Percentiles rank a stretch among this genome's conserved stretches.
Conservation (phyloP, 1,140 invertebrate species). For the Euborellia annulipes region DNA sequence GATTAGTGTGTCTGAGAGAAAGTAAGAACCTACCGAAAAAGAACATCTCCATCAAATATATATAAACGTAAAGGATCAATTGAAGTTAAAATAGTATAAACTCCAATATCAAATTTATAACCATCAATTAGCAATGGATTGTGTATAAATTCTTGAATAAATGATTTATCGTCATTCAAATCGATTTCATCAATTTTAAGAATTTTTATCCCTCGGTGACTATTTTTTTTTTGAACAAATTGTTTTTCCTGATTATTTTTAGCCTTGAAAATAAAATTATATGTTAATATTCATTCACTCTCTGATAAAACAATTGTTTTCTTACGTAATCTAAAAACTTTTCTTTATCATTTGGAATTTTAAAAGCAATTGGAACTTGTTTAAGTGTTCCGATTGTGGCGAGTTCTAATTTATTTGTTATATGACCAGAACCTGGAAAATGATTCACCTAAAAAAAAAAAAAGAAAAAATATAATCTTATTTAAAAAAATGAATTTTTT, state of each 20-base stretch:
- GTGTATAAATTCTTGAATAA: conserved; percentile 79
- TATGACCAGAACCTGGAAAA: conserved; percentile 85
- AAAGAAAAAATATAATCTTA: conserved; percentile 3
- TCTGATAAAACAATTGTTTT: conserved; percentile 10
- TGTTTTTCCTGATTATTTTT: conserved; percentile 45
- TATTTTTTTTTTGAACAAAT: conserved; percentile 88
- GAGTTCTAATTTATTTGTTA: conserved; percentile 88
- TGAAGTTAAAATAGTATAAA: conserved; percentile 85
- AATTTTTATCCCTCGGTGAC: conserved; percentile 77
- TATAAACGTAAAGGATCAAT: conserved; percentile 81
- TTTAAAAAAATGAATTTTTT: neutral
- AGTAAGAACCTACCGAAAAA: conserved; percentile 60
- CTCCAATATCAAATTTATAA: conserved; percentile 91
- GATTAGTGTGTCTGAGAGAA: too few relatives aligned
- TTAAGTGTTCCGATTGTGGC: conserved; percentile 51
- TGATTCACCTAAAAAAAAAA: conserved; percentile 60
- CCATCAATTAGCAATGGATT: conserved; percentile 70
- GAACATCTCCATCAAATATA: conserved; percentile 72
- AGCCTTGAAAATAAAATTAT: conserved; percentile 26
- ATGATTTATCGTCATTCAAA: conserved; percentile 54
- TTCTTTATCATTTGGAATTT: conserved; percentile 60
- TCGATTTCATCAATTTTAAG: conserved; percentile 52
- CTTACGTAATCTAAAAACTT: conserved; percentile 54
- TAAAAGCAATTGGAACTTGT: conserved; percentile 75
- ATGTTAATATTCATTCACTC: too few relatives aligned